Evolutionary conservation across 2,888 invertebrate species (phyloP).

Genomic region (Horisme vitalbata): DNA sequence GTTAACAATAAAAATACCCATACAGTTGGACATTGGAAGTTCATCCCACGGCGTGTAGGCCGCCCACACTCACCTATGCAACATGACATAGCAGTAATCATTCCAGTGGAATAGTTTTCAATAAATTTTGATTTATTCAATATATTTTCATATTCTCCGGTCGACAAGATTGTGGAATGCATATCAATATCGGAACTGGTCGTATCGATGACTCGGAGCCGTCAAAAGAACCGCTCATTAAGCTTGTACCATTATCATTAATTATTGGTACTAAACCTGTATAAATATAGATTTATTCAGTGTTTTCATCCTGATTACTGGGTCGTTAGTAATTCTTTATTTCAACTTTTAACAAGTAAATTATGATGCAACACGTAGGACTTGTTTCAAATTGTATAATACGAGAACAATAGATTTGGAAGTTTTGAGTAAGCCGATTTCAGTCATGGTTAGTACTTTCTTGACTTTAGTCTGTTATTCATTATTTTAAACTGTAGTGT

Average conservation of each 20-base stretch:
- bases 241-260: conserved; percentile 35
- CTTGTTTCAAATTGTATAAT: too few species aligned
- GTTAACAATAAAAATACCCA: conserved; percentile 53
- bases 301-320: conserved; percentile 27
- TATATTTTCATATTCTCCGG: conserved; percentile 45
- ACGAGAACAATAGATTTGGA: too few species aligned
- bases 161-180: conserved; percentile 36
- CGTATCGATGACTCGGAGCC: conserved; percentile 22
- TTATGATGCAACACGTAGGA: neutral
- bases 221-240: conserved; percentile 35
- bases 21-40: conserved; percentile 38
- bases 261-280: conserved; percentile 34
- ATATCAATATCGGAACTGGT: conserved; percentile 30
- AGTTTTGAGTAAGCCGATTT: too few species aligned
- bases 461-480: too few species aligned
- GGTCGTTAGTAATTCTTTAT: conserved; percentile 22
- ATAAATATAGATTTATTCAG: conserved; percentile 34
- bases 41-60: conserved; percentile 57
- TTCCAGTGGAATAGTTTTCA: conserved; percentile 56
- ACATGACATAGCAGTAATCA: conserved; percentile 60
- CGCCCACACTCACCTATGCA: conserved; percentile 50
- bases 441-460: too few species aligned
- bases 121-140: conserved; percentile 62
- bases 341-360: conserved; percentile 1
- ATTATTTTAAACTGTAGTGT: too few species aligned